These are phyloP conservation scores for Dolomedes plantarius DNA, from an alignment of 2,888 invertebrate species.

Conservation along the genomic window DNA sequence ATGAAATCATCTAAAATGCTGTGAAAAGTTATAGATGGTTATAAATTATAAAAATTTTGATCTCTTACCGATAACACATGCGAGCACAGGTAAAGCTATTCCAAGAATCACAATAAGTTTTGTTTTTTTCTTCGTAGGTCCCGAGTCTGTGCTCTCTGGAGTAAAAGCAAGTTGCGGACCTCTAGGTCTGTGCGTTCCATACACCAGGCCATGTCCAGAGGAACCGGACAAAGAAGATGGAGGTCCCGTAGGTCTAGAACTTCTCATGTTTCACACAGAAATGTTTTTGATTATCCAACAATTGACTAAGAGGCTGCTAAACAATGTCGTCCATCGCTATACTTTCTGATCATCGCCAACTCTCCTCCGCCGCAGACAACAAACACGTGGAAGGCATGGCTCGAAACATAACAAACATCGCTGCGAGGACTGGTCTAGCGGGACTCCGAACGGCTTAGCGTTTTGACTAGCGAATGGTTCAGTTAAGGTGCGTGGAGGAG, in stretches of 20 bases:
- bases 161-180: slow-evolving; percentile 14
- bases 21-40: too few relatives aligned
- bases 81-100: slow-evolving; percentile 58
- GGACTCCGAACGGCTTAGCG: not conserved
- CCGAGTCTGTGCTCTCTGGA: not conserved
- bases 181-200: slow-evolving; percentile 25
- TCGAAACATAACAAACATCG: not conserved
- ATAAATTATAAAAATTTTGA: too few relatives aligned
- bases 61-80: slow-evolving; percentile 65
- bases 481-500: slow-evolving; percentile 12
- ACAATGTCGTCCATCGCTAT: not conserved
- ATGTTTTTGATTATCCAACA: not conserved
- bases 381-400: not conserved
- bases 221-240: slow-evolving; percentile 47
- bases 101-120: slow-evolving; percentile 55
- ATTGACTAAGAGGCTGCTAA: not conserved
- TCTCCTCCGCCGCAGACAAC: not conserved
- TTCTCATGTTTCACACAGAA: slow-evolving; percentile 28
- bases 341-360: not conserved
- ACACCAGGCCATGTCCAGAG: slow-evolving; percentile 40
- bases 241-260: slow-evolving; percentile 40
- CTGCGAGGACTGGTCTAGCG: not conserved
- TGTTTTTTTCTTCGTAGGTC: slow-evolving; percentile 19
- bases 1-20: too few relatives aligned
- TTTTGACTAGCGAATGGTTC: slow-evolving; percentile 23